Conservation (phyloP, 2,113 vertebrate genomes). For the Dicaeum eximium region DNA sequence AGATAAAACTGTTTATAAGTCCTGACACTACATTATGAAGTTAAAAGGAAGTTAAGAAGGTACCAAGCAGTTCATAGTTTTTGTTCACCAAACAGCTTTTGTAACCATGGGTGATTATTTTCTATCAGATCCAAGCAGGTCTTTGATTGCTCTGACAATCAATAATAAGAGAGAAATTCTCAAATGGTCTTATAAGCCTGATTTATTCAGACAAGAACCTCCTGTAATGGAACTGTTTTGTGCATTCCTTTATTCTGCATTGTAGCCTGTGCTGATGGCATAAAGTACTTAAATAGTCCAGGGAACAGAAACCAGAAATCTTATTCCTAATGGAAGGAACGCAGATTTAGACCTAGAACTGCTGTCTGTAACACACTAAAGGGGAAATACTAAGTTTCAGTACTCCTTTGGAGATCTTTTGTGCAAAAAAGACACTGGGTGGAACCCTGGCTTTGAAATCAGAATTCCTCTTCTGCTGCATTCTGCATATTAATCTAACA, state of each 20-base stretch:
- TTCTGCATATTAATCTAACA: neutral
- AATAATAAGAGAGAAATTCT: neutral
- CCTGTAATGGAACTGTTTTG: neutral
- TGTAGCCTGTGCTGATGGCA: neutral
- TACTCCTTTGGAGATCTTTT: neutral
- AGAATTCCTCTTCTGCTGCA: neutral
- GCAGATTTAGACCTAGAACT: neutral
- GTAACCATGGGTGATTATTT: neutral
- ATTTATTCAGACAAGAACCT: neutral
- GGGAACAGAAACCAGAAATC: neutral
- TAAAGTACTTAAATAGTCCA: neutral
- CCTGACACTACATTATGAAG: neutral
- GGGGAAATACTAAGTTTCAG: neutral
- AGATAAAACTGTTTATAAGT: neutral
- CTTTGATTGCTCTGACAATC: neutral
- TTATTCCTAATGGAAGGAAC: neutral
- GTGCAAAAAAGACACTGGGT: neutral
- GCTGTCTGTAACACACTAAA: neutral
- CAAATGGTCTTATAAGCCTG: neutral
- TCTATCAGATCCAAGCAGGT: neutral
- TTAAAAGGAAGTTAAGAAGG: neutral
- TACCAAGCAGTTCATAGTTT: neutral
- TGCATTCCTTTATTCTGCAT: neutral
- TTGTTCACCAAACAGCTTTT: neutral
- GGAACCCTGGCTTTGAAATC: neutral